Evolutionary conservation across 2,797 vertebrate species (phyloP).

Genomic region (Furcifer pardalis): DNA sequence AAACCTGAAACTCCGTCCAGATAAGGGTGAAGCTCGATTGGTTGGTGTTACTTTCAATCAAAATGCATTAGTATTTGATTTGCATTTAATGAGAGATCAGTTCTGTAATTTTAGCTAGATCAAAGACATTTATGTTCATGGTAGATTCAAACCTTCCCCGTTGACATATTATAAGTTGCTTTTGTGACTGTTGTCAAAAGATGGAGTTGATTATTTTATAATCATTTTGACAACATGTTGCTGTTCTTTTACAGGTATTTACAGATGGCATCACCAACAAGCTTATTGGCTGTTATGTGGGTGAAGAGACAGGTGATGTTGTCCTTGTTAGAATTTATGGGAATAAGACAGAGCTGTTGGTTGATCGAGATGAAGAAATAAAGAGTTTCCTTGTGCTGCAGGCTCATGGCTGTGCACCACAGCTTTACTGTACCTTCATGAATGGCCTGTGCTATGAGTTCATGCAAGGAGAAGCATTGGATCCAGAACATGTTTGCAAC

Average conservation of each 20-base stretch:
- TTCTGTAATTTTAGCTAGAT: not conserved
- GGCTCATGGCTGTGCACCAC: slow-evolving; percentile 90
- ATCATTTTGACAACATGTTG: not conserved
- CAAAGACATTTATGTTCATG: not conserved
- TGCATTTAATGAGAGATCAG: too few relatives aligned
- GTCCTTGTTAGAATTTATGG: slow-evolving; percentile 96
- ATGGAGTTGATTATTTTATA: not conserved
- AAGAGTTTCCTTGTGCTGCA: slow-evolving; percentile 96
- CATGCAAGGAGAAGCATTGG: slow-evolving; percentile 91
- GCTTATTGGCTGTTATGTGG: slow-evolving; percentile 92
- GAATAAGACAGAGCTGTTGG: slow-evolving; percentile 93
- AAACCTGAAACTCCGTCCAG: too few relatives aligned
- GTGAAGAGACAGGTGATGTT: slow-evolving; percentile 85
- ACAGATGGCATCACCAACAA: slow-evolving; percentile 99
- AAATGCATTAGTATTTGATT: too few relatives aligned
- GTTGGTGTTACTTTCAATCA: too few relatives aligned
- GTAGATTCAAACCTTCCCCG: not conserved
- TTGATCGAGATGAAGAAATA: slow-evolving; percentile 94
- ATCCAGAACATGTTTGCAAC: slow-evolving; percentile 90
- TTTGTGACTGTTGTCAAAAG: not conserved
- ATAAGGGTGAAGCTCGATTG: too few relatives aligned
- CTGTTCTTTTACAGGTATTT: slow-evolving; percentile 82
- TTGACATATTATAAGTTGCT: not conserved
- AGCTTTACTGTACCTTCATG: slow-evolving; percentile 95
- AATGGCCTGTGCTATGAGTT: slow-evolving; percentile 97